Conservation (phyloP, 2,888 invertebrate genomes). For the Pterostichus madidus region DNA sequence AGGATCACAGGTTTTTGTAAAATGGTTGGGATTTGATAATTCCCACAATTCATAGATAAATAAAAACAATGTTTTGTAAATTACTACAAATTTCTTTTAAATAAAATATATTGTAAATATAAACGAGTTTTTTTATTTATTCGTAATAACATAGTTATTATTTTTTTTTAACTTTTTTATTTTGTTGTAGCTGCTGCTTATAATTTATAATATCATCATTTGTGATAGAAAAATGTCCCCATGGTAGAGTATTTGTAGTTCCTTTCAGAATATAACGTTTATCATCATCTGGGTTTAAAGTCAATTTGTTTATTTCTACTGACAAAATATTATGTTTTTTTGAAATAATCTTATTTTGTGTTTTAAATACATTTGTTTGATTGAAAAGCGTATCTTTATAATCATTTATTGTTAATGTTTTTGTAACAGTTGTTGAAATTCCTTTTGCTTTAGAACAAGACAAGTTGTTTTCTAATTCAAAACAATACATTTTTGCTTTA, state of each 20-base stretch:
- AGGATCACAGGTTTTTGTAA: conserved; percentile 24
- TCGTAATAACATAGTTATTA: too few species aligned
- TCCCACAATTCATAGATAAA: conserved; percentile 31
- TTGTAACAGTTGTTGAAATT: conserved; percentile 52
- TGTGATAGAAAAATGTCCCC: conserved; percentile 60
- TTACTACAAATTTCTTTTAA: too few species aligned
- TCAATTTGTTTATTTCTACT: conserved; percentile 66
- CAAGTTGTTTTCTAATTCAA: conserved; percentile 64
- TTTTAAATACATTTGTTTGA: conserved; percentile 43
- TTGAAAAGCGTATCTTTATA: conserved; percentile 58
- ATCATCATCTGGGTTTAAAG: conserved; percentile 59
- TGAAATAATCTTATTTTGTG: conserved; percentile 61
- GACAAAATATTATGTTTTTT: conserved; percentile 64
- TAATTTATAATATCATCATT: too few species aligned
- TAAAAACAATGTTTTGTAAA: conserved; percentile 3
- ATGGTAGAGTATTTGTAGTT: conserved; percentile 62
- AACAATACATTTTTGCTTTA: conserved; percentile 69
- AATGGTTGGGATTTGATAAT: conserved; percentile 28
- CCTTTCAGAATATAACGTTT: conserved; percentile 63
- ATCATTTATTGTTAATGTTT: conserved; percentile 63
- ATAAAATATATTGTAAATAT: too few species aligned
- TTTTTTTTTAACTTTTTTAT: too few species aligned
- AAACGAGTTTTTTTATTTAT: too few species aligned
- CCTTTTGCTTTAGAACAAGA: conserved; percentile 63
- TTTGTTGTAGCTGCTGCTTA: too few species aligned